Evolutionary conservation across 1,140 invertebrate genomes (phyloP).

Genomic region (Zaprionus lachaisei): DNA sequence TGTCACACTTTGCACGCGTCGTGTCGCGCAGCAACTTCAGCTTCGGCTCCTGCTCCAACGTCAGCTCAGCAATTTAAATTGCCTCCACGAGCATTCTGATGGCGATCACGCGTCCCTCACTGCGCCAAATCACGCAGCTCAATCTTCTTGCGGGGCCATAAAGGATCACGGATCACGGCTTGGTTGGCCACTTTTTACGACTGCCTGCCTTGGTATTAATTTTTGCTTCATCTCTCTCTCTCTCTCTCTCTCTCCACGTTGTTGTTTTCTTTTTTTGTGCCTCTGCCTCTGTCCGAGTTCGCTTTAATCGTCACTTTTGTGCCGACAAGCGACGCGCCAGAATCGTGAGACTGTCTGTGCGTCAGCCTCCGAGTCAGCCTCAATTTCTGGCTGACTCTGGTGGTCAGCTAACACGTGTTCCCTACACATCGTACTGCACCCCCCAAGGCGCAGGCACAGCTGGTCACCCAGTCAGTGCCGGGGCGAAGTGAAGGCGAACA

Average conservation of each 20-base stretch:
- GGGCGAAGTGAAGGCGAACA: constrained; percentile 36
- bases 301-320: constrained; percentile 55
- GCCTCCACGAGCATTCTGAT: constrained; percentile 80
- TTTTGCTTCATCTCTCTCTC: constrained; percentile 60
- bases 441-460: constrained; percentile 67
- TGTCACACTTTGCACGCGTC: background rate
- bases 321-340: constrained; percentile 51
- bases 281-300: constrained; percentile 22
- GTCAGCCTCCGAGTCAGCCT: constrained; percentile 24
- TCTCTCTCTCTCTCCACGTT: constrained; percentile 2
- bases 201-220: constrained; percentile 65
- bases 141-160: constrained; percentile 61
- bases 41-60: constrained; percentile 5
- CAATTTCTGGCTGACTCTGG: constrained; percentile 15
- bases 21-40: background rate
- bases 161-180: constrained; percentile 40
- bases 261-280: background rate
- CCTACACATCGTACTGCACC: constrained; percentile 28
- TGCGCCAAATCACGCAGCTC: constrained; percentile 62
- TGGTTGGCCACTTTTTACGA: constrained; percentile 60
- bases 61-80: constrained; percentile 78
- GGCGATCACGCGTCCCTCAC: constrained; percentile 76
- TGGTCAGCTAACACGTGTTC: constrained; percentile 64
- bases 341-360: constrained; percentile 39
- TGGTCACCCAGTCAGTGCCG: constrained; percentile 20